Percentiles rank a stretch among this genome's conserved stretches.
phyloP scores from a whole-genome alignment of 2,797 vertebrate genomes.

The Menidia menidia region DNA sequence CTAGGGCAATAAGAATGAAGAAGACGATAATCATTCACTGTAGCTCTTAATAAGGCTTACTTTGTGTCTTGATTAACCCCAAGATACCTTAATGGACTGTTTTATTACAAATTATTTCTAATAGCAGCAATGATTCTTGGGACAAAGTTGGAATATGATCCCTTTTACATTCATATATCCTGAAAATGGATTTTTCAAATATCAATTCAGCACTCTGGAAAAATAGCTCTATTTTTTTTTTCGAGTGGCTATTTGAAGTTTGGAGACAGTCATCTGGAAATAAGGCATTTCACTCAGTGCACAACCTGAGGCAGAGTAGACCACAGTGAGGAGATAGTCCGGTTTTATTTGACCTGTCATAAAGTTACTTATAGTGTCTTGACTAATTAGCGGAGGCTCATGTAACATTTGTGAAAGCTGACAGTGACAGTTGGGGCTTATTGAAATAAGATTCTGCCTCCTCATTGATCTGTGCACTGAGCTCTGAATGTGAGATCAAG shows the following conservation, averaged over 20 bases:
- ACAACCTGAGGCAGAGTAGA: not conserved
- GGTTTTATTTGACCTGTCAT: not conserved
- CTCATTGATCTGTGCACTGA: not conserved
- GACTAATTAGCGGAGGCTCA: not conserved
- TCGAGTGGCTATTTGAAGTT: not conserved
- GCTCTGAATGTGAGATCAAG: not conserved
- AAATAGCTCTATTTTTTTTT: not conserved
- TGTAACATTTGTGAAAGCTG: not conserved
- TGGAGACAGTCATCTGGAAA: not conserved
- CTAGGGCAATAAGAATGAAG: not conserved
- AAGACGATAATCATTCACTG: not conserved
- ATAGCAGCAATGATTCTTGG: not conserved
- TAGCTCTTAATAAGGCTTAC: not conserved
- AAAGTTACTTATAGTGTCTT: not conserved
- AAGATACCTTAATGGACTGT: conserved; percentile 3
- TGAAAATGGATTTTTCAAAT: not conserved
- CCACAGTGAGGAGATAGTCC: not conserved
- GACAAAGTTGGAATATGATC: not conserved
- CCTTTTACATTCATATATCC: not conserved
- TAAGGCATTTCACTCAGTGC: not conserved
- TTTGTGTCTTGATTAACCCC: conserved; percentile 1
- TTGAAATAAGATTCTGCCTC: not conserved
- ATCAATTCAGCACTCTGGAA: not conserved
- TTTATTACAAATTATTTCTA: not conserved
- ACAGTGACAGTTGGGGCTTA: not conserved